Evolutionary conservation across 2,113 vertebrate species (phyloP).

Genomic region (Rhinolophus ferrumequinum): DNA sequence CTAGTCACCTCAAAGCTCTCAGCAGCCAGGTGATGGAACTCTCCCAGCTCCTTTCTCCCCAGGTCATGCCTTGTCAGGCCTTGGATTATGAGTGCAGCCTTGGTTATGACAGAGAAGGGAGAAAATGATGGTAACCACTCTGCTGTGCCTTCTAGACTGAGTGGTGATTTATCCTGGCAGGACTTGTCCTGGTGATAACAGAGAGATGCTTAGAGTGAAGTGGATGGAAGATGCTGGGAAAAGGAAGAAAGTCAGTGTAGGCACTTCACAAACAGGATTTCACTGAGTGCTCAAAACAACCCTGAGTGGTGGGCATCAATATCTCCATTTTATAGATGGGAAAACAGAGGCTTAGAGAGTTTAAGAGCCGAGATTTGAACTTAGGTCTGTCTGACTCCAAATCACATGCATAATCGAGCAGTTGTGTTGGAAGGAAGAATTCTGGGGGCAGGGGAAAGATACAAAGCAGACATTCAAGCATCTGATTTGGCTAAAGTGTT

Average conservation of each 20-base stretch:
- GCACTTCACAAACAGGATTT: not conserved
- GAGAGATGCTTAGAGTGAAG: not conserved
- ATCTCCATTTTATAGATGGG: not conserved
- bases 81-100: not conserved
- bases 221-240: not conserved
- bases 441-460: not conserved
- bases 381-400: not conserved
- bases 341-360: not conserved
- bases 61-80: not conserved
- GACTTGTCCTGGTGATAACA: not conserved
- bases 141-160: not conserved
- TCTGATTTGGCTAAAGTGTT: not conserved
- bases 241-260: not conserved
- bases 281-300: not conserved
- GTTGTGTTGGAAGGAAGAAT: not conserved
- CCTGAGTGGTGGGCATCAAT: not conserved
- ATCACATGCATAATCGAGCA: not conserved
- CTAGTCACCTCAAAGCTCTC: not conserved
- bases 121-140: not conserved
- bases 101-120: not conserved
- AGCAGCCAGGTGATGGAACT: not conserved
- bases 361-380: not conserved
- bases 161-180: too few species aligned
- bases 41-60: not conserved
- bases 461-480: not conserved